phyloP scores from a whole-genome alignment of 2,888 invertebrate genomes.

The Chironomus tentans region DNA sequence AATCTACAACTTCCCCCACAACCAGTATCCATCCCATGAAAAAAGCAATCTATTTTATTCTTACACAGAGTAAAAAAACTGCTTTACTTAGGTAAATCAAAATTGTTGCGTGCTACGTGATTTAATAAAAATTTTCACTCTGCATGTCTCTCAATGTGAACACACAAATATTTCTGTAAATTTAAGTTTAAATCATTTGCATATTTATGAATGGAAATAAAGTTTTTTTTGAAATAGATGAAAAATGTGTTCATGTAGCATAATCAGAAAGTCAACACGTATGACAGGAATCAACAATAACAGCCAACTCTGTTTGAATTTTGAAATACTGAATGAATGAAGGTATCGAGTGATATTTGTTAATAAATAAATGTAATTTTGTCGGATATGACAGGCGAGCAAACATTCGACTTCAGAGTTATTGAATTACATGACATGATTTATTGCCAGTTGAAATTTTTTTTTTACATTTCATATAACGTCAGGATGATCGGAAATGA shows the following conservation, averaged over 20 bases:
- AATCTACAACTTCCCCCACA: no score
- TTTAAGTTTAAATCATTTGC: neutral
- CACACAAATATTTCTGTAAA: neutral
- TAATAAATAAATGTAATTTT: neutral
- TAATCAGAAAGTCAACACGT: neutral
- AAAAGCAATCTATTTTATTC: no score
- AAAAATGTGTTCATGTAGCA: neutral
- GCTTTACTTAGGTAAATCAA: no score
- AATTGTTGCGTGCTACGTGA: no score
- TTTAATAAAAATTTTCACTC: neutral
- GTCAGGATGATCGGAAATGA: neutral
- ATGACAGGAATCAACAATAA: neutral
- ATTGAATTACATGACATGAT: no score
- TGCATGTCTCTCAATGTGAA: neutral
- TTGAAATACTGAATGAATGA: no score
- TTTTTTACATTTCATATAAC: neutral
- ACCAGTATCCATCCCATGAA: no score
- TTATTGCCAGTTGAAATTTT: neutral
- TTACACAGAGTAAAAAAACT: no score
- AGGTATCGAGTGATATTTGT: neutral
- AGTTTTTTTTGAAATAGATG: neutral
- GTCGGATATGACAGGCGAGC: neutral
- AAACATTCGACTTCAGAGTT: neutral
- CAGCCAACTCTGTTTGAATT: no score
- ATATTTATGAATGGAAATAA: slow-evolving; percentile 23